These are phyloP conservation scores for Gymnopithys bicolor DNA, from an alignment of 2,797 vertebrate genomes.

Conservation along the genomic window DNA sequence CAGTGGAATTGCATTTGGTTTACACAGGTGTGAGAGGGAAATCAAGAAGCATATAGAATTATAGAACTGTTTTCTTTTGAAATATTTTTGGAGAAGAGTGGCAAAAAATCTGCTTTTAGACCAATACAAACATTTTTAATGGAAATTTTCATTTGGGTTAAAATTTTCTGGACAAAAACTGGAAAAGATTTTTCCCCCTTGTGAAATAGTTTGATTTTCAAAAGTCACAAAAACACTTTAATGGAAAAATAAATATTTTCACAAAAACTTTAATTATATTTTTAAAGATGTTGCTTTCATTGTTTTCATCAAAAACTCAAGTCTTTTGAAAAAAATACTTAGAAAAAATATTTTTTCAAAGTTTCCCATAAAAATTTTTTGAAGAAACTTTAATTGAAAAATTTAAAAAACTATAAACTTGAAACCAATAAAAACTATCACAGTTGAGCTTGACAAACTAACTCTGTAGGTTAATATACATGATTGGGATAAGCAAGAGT, in stretches of 20 bases:
- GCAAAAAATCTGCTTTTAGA: conserved; percentile 29
- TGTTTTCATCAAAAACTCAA: background rate
- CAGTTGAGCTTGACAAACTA: background rate
- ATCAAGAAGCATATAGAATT: conserved; percentile 57
- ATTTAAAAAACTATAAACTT: background rate
- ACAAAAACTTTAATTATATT: conserved; percentile 27
- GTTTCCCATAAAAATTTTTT: background rate
- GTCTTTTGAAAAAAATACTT: background rate
- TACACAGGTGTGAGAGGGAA: conserved; percentile 66
- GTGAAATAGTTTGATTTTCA: conserved; percentile 42
- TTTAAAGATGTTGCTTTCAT: background rate
- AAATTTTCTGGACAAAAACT: conserved; percentile 57
- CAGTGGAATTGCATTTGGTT: conserved; percentile 50
- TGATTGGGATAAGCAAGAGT: background rate
- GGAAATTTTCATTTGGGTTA: conserved; percentile 59
- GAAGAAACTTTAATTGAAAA: background rate
- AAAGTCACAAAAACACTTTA: conserved; percentile 47
- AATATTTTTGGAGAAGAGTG: conserved; percentile 50
- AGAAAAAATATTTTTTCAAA: background rate
- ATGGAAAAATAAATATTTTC: conserved; percentile 62
- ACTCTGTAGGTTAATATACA: background rate
- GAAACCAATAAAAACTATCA: background rate
- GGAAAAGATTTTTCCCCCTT: background rate
- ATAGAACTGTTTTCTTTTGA: conserved; percentile 62
- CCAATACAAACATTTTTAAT: conserved; percentile 60